These are phyloP conservation scores for Hesperia comma DNA, from an alignment of 2,888 invertebrate genomes.

Conservation along the genomic window DNA sequence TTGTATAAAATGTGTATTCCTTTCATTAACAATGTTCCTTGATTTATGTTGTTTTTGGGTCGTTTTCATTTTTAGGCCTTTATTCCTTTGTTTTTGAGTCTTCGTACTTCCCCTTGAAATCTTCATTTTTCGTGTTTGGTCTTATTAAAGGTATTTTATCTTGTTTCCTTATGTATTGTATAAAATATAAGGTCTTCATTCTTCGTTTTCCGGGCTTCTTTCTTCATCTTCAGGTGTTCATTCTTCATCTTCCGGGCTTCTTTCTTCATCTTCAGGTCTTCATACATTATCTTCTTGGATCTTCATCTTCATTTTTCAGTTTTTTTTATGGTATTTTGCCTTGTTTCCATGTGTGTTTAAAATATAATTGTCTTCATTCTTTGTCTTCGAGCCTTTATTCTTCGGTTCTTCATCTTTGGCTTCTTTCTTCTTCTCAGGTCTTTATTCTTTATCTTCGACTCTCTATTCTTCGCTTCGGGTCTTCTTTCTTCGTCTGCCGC, in stretches of 20 bases:
- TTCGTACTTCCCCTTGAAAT: not conserved
- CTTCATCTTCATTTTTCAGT: conserved; percentile 34
- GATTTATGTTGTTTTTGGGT: too few relatives aligned
- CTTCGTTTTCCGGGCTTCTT: conserved; percentile 33
- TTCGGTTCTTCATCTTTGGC: conserved; percentile 11
- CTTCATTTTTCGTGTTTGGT: conserved; percentile 11
- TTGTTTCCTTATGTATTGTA: too few relatives aligned
- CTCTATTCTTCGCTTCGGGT: too few relatives aligned
- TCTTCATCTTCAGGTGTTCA: not conserved
- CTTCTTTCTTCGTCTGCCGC: too few relatives aligned
- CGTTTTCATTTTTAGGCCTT: not conserved
- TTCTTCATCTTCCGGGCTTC: too few relatives aligned
- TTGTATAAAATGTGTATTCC: too few relatives aligned
- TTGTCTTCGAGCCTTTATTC: too few relatives aligned
- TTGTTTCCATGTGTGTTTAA: too few relatives aligned
- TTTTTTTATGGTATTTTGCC: conserved; percentile 15
- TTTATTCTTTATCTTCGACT: conserved; percentile 5
- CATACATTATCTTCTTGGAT: conserved; percentile 12
- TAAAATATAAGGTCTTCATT: too few relatives aligned
- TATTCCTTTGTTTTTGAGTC: not conserved
- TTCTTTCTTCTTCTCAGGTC: conserved; percentile 23
- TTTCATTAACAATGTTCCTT: too few relatives aligned
- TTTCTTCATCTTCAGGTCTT: conserved; percentile 3
- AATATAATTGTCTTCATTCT: too few relatives aligned
- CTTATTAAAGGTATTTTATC: not conserved